Percentiles rank a stretch among this genome's conserved stretches.
phyloP scores from a whole-genome alignment of 2,888 invertebrate genomes.

The Lasioglossum lativentre region DNA sequence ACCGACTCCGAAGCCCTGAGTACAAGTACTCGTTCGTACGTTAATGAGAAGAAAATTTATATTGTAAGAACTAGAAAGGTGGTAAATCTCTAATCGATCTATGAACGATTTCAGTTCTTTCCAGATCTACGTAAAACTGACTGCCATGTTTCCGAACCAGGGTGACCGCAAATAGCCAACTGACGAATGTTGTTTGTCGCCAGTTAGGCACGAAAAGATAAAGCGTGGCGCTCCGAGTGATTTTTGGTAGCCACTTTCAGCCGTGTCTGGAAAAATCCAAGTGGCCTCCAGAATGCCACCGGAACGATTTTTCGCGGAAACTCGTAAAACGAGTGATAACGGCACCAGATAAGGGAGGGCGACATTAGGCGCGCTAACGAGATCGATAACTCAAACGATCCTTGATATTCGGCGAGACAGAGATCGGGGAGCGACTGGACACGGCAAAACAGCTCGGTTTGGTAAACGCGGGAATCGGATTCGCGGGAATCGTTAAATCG shows the following conservation, averaged over 20 bases:
- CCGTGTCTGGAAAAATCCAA: slow-evolving; percentile 7
- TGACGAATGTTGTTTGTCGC: neutral
- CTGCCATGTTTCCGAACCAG: neutral
- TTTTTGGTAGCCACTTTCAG: neutral
- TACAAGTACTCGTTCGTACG: neutral
- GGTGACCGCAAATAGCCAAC: neutral
- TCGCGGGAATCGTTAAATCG: slow-evolving; percentile 58
- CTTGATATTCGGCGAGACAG: neutral
- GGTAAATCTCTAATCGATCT: neutral
- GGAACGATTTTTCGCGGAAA: slow-evolving; percentile 6
- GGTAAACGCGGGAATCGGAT: slow-evolving; percentile 43
- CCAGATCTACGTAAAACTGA: too few relatives aligned
- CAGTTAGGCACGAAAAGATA: neutral
- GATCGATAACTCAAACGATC: slow-evolving; percentile 41
- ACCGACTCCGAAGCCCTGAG: too few relatives aligned
- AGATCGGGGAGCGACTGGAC: neutral
- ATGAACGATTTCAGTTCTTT: neutral
- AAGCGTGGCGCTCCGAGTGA: neutral
- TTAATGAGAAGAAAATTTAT: neutral
- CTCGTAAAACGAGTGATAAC: slow-evolving; percentile 31
- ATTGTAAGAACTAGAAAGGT: neutral
- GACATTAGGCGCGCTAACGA: slow-evolving; percentile 45
- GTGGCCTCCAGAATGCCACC: neutral
- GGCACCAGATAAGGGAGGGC: slow-evolving; percentile 29
- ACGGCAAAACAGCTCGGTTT: slow-evolving; percentile 29